A percentile compares a stretch with the other conserved stretches of the same genome.
phyloP scores from a whole-genome alignment of 2,797 vertebrate genomes.

The Phoebastria nigripes region DNA sequence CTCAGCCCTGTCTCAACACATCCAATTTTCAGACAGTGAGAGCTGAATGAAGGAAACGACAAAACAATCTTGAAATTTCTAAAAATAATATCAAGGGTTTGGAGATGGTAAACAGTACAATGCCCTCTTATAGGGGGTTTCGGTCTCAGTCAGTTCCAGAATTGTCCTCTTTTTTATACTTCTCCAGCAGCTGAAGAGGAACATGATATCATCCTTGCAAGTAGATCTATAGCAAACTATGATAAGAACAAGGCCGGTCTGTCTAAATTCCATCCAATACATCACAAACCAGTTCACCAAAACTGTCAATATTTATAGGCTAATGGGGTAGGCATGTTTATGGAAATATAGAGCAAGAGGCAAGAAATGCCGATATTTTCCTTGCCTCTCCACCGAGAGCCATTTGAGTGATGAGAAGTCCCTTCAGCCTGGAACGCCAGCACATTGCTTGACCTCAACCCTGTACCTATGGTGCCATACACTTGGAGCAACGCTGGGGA shows the following conservation, averaged over 20 bases:
- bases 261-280: background rate
- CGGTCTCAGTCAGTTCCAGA: background rate
- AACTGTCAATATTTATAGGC: background rate
- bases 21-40: background rate
- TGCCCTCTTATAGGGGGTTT: background rate
- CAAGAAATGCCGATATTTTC: background rate
- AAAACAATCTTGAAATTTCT: background rate
- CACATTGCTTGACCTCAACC: background rate
- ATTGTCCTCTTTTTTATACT: background rate
- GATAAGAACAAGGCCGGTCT: background rate
- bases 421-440: background rate
- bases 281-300: background rate
- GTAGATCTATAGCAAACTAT: background rate
- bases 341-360: background rate
- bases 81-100: background rate
- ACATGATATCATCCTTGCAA: background rate
- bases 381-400: background rate
- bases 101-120: background rate
- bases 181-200: background rate
- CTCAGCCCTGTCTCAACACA: background rate
- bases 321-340: background rate
- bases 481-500: background rate
- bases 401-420: background rate
- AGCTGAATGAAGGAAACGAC: background rate
- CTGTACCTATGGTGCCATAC: background rate